Evolutionary conservation across 2,113 vertebrate species (phyloP).

Genomic region (Sus scrofa): T2T-Sscrofa CM000826.6:149183001-149183500

Average conservation of each 20-base stretch:
- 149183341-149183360: not conserved
- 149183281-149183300: not conserved
- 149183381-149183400: not conserved
- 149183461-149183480: not conserved
- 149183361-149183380: not conserved
- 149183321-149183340: not conserved
- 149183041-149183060: too few species aligned
- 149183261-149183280: not conserved
- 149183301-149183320: not conserved
- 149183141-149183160: rapidly evolving
- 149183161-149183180: rapidly evolving
- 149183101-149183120: not conserved
- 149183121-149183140: not conserved
- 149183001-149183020: not conserved
- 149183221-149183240: not conserved
- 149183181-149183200: not conserved
- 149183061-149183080: not conserved
- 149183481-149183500: not conserved
- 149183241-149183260: not conserved
- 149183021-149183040: not conserved
- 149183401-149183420: not conserved
- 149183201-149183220: rapidly evolving
- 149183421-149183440: not conserved
- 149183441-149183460: not conserved
- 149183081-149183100: rapidly evolving